phyloP scores from a whole-genome alignment of 2,113 vertebrate genomes.

The Ursus arctos region DNA sequence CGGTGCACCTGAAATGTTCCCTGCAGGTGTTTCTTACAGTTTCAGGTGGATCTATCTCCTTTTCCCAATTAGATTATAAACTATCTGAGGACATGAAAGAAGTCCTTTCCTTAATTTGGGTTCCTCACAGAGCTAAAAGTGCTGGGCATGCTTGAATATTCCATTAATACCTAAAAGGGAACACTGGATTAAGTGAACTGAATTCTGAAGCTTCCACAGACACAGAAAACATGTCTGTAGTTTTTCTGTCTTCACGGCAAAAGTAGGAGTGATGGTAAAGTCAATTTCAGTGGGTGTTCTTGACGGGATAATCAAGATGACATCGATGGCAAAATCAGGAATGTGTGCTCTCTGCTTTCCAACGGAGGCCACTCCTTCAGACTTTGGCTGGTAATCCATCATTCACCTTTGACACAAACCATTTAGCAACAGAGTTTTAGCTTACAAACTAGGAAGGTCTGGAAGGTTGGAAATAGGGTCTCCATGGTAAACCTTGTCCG shows the following conservation, averaged over 20 bases:
- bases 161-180: background rate
- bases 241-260: background rate
- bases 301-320: conserved; percentile 52
- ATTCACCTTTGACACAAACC: background rate
- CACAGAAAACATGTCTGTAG: background rate
- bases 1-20: accelerated
- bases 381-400: background rate
- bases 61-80: background rate
- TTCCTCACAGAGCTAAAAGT: background rate
- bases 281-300: conserved; percentile 31
- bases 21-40: background rate
- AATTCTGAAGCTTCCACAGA: background rate
- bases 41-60: background rate
- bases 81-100: background rate
- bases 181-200: background rate
- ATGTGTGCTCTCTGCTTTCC: background rate
- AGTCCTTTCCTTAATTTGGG: background rate
- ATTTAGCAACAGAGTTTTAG: background rate
- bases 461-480: background rate
- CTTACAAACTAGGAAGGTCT: background rate
- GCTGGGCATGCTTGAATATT: background rate
- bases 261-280: background rate
- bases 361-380: background rate
- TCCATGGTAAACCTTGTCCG: background rate
- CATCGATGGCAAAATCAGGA: background rate